Evolutionary conservation across 2,888 invertebrate species (phyloP).

Genomic region (Eupithecia subumbrata): DNA sequence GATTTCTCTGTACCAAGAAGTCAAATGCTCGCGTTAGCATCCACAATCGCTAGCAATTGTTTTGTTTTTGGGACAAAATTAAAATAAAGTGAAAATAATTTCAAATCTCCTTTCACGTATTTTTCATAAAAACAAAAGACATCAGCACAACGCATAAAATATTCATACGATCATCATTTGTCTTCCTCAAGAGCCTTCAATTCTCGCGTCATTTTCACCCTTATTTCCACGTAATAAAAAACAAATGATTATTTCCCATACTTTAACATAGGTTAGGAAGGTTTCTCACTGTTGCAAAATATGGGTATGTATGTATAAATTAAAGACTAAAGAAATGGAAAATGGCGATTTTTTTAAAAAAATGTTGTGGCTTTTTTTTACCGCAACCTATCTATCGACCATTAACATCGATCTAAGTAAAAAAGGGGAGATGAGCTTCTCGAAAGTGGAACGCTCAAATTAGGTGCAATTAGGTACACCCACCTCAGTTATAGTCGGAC

Average conservation of each 20-base stretch:
- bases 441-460: no score
- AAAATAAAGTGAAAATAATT: background rate
- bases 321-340: no score
- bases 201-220: slow-evolving; percentile 54
- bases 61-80: background rate
- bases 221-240: slow-evolving; percentile 65
- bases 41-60: background rate
- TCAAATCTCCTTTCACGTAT: slow-evolving; percentile 7
- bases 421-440: no score
- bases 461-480: no score
- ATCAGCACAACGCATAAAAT: slow-evolving; percentile 47
- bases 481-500: no score
- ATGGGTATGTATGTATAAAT: no score
- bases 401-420: no score
- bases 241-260: slow-evolving; percentile 60
- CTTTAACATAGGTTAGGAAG: slow-evolving; percentile 39
- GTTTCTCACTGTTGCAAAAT: slow-evolving; percentile 20
- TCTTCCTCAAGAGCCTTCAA: slow-evolving; percentile 53
- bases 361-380: no score
- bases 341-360: no score
- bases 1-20: background rate
- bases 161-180: slow-evolving; percentile 53
- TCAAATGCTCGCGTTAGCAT: background rate
- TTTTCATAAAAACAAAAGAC: slow-evolving; percentile 30
- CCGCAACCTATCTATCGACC: no score